Base-by-base conservation (phyloP, 2,888 invertebrate genomes). In the Clunio marinus region DNA sequence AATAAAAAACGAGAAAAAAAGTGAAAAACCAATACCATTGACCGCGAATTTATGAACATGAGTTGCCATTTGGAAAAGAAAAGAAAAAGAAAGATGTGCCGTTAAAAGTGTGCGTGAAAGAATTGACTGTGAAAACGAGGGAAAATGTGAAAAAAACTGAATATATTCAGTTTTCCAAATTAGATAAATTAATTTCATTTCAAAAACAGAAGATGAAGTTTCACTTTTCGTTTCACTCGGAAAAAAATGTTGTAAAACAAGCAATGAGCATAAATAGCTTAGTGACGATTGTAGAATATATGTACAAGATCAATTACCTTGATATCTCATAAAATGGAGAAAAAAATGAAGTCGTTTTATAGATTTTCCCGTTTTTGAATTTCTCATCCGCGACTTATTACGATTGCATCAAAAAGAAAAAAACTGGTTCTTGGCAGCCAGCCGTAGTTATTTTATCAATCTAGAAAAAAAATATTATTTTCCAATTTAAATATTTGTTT, bases 341-440 rank as follows among this genome's bases (percentile, higher is more conserved):
- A 32, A 32, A 32, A 32, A 32, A 59, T 20, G 20, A 32, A 59
- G 25, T 28, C 35, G 59, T 59, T 32, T 59, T 35, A 15, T n/a
- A 63, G 63, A 63, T 63, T 63, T 63, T 63, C 63, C 63, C 63
- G 63, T 63, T 63, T 63, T 45, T 59, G 20, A 25, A 25, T 57
- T 57, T 63, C 63, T 28, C 63, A 63, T 63, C 63, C 63, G 63
- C 63, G 37, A 27, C 15, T 63, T 63, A 51, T 51, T 51, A 46
- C 46, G 63, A 51, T 17, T 51, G 15, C 15, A 22, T 20, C n/a
- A 51, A 17, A 5, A 10, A 10, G 41, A 41, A 32, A 32, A 24
- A 41, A 63, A 63, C 63, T 63, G 63, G 63, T 63, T 63, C 27
- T 27, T 41, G 3, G 4, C 35, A n/a, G 3, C 37, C 37, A 4